Evolutionary conservation across 2,113 vertebrate genomes (phyloP), one percentile per base, ranked within the genome.

Genomic region (Arvicanthis niloticus): DNA sequence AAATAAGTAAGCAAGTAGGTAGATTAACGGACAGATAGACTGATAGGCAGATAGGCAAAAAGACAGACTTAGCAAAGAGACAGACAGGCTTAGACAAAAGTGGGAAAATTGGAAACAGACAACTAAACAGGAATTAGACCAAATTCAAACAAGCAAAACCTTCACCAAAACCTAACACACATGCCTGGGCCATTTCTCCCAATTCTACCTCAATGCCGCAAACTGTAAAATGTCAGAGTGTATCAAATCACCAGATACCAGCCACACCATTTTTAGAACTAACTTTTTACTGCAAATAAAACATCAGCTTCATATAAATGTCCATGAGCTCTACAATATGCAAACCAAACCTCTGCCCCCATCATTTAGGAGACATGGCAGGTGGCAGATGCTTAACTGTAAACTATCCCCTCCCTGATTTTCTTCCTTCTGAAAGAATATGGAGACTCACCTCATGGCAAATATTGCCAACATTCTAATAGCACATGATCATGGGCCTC

Each of bases 311-410:
- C 31, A 37, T 9, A 60, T 29, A 67, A 73, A 90, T 10, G 5
- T n/a, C 56, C 16, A 0, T 6, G n/a, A 34, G n/a, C 22, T 2
- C 7, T 26, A 16, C 8, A 62, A 16, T 21, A 2, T 2, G 37
- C 7, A 42, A 89, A 73, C 40, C n/a, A 19, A 21, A 26, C 34
- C 65, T 31, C 87, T 40, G 58, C 40, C 12, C 48, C 73, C 37
- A 73, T 48, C 7, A 48, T n/a, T 60, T 4, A 51, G 34, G 22
- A 31, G n/a, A 8, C 3, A 87, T 4, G 51, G 65, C 0, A 48
- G 60, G 4, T 45, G 8, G 24, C 34, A 60, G 42, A 22, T 29
- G 34, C 34, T 29, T 70, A 45, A 31, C 7, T 16, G 19, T 2
- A 45, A 34, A 16, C 3, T 70, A 19, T 12, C 68, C 15, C 62